A percentile compares a stretch with the other conserved stretches of the same genome.
phyloP scores from a whole-genome alignment of 2,888 invertebrate genomes.

The Dione vanillae region DNA sequence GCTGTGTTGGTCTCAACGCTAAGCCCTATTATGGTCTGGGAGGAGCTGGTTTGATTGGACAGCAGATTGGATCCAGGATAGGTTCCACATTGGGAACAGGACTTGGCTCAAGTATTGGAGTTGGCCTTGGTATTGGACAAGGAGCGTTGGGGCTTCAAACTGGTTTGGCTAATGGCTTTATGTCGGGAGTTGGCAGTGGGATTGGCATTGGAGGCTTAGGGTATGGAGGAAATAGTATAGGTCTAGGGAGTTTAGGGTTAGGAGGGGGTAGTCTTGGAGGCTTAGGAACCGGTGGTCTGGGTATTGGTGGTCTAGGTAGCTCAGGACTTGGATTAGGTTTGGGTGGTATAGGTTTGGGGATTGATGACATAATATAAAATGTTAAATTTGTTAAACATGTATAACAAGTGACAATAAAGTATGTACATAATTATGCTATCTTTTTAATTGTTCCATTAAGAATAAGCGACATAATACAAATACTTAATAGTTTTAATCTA shows the following conservation, averaged over 20 bases:
- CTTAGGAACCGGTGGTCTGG: not conserved
- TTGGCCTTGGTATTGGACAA: slow-evolving; percentile 8
- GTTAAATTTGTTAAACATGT: not conserved
- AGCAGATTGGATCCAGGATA: not conserved
- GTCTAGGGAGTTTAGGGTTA: not conserved
- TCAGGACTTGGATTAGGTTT: slow-evolving; percentile 1
- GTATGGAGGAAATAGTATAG: not conserved
- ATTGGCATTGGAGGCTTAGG: not conserved
- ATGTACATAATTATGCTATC: not conserved
- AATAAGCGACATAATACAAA: too few species aligned
- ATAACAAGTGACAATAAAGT: not conserved
- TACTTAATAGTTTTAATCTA: too few species aligned
- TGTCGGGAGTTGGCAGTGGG: not conserved
- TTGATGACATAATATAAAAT: slow-evolving; percentile 5
- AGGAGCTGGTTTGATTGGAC: slow-evolving; percentile 10
- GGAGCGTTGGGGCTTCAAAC: not conserved
- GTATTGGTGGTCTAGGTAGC: not conserved
- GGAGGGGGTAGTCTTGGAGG: slow-evolving; percentile 1
- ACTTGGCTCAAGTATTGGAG: not conserved
- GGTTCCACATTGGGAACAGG: not conserved
- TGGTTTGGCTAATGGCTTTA: not conserved
- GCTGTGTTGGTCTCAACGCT: slow-evolving; percentile 6
- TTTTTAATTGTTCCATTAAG: not conserved
- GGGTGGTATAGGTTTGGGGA: not conserved
- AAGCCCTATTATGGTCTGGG: not conserved